These are phyloP conservation scores for Atherix ibis DNA, from an alignment of 2,888 invertebrate genomes.

Conservation along the genomic window DNA sequence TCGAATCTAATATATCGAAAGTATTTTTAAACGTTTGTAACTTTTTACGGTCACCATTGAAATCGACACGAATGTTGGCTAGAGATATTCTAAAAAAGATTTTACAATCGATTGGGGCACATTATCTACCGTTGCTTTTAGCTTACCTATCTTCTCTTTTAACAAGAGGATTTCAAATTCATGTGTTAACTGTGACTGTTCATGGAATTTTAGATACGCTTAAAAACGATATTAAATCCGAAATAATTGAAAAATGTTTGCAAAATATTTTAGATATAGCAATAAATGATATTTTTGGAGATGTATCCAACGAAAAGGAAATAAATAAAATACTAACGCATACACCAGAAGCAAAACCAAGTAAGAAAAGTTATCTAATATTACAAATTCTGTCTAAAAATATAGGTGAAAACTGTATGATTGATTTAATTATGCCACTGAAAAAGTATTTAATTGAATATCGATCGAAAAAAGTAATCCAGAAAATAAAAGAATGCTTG, in stretches of 20 bases:
- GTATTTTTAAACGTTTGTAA: slow-evolving; percentile 79
- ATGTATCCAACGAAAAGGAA: slow-evolving; percentile 81
- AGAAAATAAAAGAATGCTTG: slow-evolving; percentile 67
- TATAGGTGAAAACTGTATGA: slow-evolving; percentile 57
- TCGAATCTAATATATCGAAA: slow-evolving; percentile 65
- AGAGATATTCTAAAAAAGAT: slow-evolving; percentile 88
- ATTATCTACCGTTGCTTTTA: slow-evolving; percentile 60
- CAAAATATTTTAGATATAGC: slow-evolving; percentile 68
- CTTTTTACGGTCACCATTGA: slow-evolving; percentile 75
- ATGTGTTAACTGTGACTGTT: slow-evolving; percentile 79
- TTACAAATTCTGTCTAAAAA: slow-evolving; percentile 66
- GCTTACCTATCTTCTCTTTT: slow-evolving; percentile 66
- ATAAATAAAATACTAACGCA: slow-evolving; percentile 67
- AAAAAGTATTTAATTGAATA: slow-evolving; percentile 62
- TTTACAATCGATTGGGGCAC: slow-evolving; percentile 67
- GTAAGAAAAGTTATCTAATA: slow-evolving; percentile 73
- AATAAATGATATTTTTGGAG: slow-evolving; percentile 76
- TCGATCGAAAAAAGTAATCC: slow-evolving; percentile 61
- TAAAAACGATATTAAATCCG: slow-evolving; percentile 49
- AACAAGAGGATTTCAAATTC: slow-evolving; percentile 82
- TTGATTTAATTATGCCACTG: slow-evolving; percentile 64
- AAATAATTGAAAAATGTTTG: slow-evolving; percentile 66
- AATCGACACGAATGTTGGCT: slow-evolving; percentile 69
- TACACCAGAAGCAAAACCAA: slow-evolving; percentile 64
- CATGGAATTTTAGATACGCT: slow-evolving; percentile 66